phyloP scores from a whole-genome alignment of 2,797 vertebrate genomes.

The Dipus sagitta region DNA sequence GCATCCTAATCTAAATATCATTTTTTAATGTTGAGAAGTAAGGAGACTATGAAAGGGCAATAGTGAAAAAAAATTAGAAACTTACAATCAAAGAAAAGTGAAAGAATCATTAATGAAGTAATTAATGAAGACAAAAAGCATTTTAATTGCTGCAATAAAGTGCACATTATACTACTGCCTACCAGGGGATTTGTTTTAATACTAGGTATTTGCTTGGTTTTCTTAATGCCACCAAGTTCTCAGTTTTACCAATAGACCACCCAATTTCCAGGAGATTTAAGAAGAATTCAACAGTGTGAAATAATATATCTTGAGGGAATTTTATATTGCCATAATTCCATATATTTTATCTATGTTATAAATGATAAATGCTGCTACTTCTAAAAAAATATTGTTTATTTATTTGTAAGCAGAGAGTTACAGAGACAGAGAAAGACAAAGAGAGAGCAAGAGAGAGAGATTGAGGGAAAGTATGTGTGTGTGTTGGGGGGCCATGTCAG shows the following conservation, averaged over 20 bases:
- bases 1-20: background rate
- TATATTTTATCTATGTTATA: background rate
- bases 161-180: background rate
- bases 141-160: background rate
- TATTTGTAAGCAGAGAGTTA: too few species aligned
- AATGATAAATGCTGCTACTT: background rate
- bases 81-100: background rate
- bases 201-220: background rate
- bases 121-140: conserved; percentile 24
- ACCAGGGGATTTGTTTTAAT: background rate
- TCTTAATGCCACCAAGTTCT: background rate
- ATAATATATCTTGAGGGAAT: background rate
- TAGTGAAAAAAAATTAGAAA: background rate
- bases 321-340: background rate
- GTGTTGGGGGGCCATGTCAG: too few species aligned
- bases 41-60: background rate
- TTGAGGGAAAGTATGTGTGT: background rate
- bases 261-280: background rate
- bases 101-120: background rate
- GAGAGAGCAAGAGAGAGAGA: too few species aligned
- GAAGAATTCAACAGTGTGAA: background rate
- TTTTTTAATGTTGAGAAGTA: background rate
- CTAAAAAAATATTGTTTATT: background rate
- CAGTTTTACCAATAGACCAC: background rate
- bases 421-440: too few species aligned